phyloP scores from a whole-genome alignment of 1,140 invertebrate species.

The Sarcophaga peregrina region DNA sequence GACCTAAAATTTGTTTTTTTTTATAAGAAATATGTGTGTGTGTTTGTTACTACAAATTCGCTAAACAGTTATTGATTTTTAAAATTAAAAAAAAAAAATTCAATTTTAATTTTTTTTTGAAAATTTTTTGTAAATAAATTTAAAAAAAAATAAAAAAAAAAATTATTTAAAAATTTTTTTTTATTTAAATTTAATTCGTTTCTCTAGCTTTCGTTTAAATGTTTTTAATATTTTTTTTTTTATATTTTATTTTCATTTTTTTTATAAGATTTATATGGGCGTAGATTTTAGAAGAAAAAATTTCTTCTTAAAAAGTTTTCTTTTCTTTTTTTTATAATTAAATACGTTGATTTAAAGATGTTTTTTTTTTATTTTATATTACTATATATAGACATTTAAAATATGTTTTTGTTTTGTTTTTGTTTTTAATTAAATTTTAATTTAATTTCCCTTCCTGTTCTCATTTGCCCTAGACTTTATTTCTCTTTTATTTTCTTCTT shows the following conservation, averaged over 20 bases:
- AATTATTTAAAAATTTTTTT: conserved; percentile 7
- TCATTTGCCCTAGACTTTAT: background rate
- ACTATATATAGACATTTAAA: conserved; percentile 39
- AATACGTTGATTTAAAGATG: background rate
- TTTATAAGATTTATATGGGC: background rate
- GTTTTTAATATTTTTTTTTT: background rate
- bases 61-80: conserved; percentile 2
- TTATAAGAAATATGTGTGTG: conserved; percentile 19
- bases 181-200: conserved; percentile 36
- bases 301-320: conserved; percentile 6
- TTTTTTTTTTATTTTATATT: conserved; percentile 18
- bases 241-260: background rate
- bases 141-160: background rate
- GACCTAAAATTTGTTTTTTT: conserved; percentile 29
- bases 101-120: background rate
- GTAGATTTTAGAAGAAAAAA: background rate
- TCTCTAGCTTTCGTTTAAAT: conserved; percentile 35
- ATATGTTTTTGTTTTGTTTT: conserved; percentile 11
- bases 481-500: background rate
- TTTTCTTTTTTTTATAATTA: conserved; percentile 15
- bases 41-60: background rate
- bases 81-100: background rate
- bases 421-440: background rate
- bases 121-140: background rate
- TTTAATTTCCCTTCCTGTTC: background rate